phyloP scores from a whole-genome alignment of 2,888 invertebrate species.

The Mechanitis mazaeus region DNA sequence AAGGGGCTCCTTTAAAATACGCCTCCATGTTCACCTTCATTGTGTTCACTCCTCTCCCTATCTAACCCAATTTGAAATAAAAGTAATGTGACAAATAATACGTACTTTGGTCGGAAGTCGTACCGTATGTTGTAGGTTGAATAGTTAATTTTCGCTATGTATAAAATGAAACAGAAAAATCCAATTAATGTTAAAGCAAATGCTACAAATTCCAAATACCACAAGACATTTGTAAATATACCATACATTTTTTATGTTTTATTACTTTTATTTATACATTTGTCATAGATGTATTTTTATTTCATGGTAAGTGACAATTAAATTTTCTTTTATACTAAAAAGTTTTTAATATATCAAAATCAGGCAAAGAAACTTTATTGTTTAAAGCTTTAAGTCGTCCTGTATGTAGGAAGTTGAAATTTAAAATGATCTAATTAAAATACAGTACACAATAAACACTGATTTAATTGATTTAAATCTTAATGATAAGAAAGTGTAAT shows the following conservation, averaged over 20 bases:
- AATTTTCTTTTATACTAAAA: too few relatives aligned
- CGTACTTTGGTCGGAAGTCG: slow-evolving; percentile 57
- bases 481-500: slow-evolving; percentile 30
- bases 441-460: neutral
- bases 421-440: neutral
- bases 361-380: too few relatives aligned
- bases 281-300: slow-evolving; percentile 5
- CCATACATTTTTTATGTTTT: slow-evolving; percentile 39
- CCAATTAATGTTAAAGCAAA: slow-evolving; percentile 44
- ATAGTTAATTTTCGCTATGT: slow-evolving; percentile 49
- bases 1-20: too few relatives aligned
- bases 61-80: too few relatives aligned
- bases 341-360: too few relatives aligned
- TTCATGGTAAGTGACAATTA: neutral
- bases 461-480: neutral
- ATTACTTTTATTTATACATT: neutral
- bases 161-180: slow-evolving; percentile 57
- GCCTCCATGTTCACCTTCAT: too few relatives aligned
- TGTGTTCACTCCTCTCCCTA: too few relatives aligned
- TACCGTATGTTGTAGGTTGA: slow-evolving; percentile 42
- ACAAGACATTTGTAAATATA: slow-evolving; percentile 50
- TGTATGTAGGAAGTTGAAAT: too few relatives aligned
- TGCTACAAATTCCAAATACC: slow-evolving; percentile 63
- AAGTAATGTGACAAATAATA: slow-evolving; percentile 17
- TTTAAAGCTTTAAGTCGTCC: too few relatives aligned